phyloP scores from a whole-genome alignment of 2,113 vertebrate genomes.

The Gracilinanus agilis region DNA sequence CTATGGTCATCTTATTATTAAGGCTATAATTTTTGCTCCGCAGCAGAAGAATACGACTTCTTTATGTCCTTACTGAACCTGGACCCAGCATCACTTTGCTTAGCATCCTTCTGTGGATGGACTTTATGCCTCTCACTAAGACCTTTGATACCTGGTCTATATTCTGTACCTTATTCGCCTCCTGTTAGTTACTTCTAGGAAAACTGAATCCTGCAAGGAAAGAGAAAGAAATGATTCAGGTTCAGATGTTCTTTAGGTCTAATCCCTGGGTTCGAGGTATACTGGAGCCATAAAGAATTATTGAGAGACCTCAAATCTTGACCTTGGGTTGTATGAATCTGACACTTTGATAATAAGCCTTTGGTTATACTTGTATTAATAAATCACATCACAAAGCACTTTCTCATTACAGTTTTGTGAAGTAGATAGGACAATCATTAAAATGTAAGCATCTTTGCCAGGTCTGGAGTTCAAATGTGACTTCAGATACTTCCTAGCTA shows the following conservation, averaged over 20 bases:
- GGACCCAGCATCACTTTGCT: not conserved
- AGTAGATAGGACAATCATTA: not conserved
- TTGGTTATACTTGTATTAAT: not conserved
- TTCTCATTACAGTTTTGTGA: not conserved
- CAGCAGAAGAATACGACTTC: not conserved
- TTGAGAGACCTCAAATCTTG: not conserved
- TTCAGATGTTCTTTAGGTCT: not conserved
- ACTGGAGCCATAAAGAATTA: not conserved
- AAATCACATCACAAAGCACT: not conserved
- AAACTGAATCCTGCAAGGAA: not conserved
- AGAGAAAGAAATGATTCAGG: not conserved
- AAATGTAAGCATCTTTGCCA: too few species aligned
- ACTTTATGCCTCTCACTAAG: not conserved
- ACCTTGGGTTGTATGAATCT: not conserved
- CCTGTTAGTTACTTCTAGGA: not conserved
- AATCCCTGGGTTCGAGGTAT: not conserved
- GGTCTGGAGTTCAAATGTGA: too few species aligned
- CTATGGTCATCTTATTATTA: not conserved
- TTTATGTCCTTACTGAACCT: not conserved
- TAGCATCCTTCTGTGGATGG: not conserved
- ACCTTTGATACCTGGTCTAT: not conserved
- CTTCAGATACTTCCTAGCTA: too few species aligned
- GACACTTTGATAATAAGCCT: not conserved
- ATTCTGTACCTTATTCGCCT: not conserved
- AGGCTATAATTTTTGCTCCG: not conserved